These are phyloP conservation scores for Trididemnum miniatum DNA, from an alignment of 23 tunicate genomes.

Conservation along the genomic window DNA sequence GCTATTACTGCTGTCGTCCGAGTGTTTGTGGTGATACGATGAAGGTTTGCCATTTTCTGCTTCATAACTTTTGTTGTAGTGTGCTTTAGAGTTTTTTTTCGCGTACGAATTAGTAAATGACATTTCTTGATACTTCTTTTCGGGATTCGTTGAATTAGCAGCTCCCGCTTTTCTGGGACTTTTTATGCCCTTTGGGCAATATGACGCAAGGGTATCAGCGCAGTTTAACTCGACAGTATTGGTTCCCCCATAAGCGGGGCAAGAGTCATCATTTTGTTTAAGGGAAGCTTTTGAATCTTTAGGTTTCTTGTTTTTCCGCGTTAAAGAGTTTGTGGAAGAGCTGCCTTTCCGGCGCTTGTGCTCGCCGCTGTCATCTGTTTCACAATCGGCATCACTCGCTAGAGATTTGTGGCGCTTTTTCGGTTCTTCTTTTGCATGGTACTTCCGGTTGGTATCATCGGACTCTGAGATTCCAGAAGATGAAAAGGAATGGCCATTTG, in stretches of 20 bases:
- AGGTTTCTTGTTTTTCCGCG: not conserved
- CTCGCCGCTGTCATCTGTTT: conserved; percentile 50
- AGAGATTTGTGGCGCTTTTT: conserved; percentile 6
- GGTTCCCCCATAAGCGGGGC: conserved; percentile 51
- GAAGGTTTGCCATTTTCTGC: not conserved
- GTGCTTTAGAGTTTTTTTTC: not conserved
- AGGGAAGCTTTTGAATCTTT: conserved; percentile 24
- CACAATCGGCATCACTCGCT: conserved; percentile 59
- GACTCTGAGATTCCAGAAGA: conserved; percentile 59
- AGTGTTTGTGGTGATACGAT: conserved; percentile 9
- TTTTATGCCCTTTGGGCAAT: conserved; percentile 31
- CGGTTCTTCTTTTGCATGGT: not conserved
- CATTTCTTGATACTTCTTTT: not conserved
- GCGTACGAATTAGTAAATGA: not conserved
- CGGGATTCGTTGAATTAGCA: not conserved
- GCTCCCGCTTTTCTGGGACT: conserved; percentile 27
- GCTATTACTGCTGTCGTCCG: conserved; percentile 19
- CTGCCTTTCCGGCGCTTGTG: not conserved
- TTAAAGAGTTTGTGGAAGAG: not conserved
- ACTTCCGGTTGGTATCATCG: conserved; percentile 24
- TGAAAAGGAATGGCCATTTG: conserved; percentile 7
- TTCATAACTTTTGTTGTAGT: not conserved
- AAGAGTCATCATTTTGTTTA: not conserved
- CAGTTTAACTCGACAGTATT: conserved; percentile 43
- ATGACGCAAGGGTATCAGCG: conserved; percentile 46